Percentiles rank a stretch among this genome's conserved stretches.
phyloP scores from a whole-genome alignment of 2,797 vertebrate species.

The Spinibarbus caldwelli region DNA sequence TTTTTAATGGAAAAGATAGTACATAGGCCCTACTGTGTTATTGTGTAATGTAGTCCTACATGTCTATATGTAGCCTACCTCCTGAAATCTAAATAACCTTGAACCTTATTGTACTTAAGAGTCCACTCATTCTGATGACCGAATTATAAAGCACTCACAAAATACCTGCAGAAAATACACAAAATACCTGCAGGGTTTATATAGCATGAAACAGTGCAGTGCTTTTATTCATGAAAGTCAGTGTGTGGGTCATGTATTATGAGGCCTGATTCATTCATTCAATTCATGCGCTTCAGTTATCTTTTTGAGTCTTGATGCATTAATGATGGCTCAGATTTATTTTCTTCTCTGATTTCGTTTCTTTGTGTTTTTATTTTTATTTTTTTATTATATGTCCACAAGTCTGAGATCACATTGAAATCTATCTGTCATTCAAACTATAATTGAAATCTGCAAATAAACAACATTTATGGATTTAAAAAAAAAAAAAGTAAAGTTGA shows the following conservation, averaged over 20 bases:
- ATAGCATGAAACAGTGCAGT: not conserved
- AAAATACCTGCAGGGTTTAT: slow-evolving; percentile 36
- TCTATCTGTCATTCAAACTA: not conserved
- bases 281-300: not conserved
- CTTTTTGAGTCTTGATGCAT: not conserved
- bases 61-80: slow-evolving; percentile 13
- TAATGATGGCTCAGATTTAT: not conserved
- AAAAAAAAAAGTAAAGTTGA: not conserved
- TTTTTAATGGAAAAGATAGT: not conserved
- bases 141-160: slow-evolving; percentile 29
- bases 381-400: not conserved
- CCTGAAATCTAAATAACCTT: slow-evolving; percentile 20
- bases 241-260: not conserved
- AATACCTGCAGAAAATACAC: slow-evolving; percentile 34
- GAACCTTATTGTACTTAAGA: slow-evolving; percentile 17
- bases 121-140: slow-evolving; percentile 4
- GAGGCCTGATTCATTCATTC: not conserved
- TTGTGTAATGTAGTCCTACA: not conserved
- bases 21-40: not conserved
- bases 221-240: not conserved
- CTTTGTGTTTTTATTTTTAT: not conserved
- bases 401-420: not conserved
- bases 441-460: not conserved
- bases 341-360: not conserved
- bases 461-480: not conserved